These are phyloP conservation scores for Delia radicum DNA, from an alignment of 1,140 invertebrate species.

Conservation along the genomic window DNA sequence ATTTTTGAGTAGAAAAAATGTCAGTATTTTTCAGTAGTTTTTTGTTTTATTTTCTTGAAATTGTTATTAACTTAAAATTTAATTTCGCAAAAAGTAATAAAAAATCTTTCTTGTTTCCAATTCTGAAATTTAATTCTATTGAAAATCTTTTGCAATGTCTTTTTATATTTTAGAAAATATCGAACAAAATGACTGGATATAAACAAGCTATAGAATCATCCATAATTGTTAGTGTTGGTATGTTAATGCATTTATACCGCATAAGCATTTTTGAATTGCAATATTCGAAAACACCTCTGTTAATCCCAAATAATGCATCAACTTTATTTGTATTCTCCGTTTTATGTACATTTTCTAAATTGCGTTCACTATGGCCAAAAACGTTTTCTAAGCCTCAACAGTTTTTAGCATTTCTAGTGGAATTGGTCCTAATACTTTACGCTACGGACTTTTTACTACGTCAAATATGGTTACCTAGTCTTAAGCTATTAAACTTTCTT, in stretches of 20 bases:
- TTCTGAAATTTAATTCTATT: no score
- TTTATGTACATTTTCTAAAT: constrained; percentile 27
- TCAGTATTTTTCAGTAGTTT: no score
- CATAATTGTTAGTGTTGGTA: constrained; percentile 25
- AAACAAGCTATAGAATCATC: constrained; percentile 20
- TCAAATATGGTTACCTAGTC: constrained; percentile 30
- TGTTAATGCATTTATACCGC: constrained; percentile 27
- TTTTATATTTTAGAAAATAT: no score
- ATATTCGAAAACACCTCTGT: constrained; percentile 21
- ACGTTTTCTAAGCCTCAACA: background rate
- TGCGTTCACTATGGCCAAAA: constrained; percentile 24
- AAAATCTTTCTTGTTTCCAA: no score
- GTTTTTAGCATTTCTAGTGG: constrained; percentile 22
- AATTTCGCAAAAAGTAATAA: no score
- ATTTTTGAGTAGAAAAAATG: no score
- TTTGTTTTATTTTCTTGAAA: no score
- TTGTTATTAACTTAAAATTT: no score
- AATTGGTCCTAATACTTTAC: constrained; percentile 27
- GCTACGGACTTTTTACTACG: constrained; percentile 28
- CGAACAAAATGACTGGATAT: no score
- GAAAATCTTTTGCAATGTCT: no score
- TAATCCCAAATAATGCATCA: constrained; percentile 29
- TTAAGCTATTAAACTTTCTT: constrained; percentile 27
- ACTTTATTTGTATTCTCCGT: constrained; percentile 26
- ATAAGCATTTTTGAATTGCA: constrained; percentile 27